phyloP scores from a whole-genome alignment of 2,797 vertebrate species.

The Sebastes glaucus region DNA sequence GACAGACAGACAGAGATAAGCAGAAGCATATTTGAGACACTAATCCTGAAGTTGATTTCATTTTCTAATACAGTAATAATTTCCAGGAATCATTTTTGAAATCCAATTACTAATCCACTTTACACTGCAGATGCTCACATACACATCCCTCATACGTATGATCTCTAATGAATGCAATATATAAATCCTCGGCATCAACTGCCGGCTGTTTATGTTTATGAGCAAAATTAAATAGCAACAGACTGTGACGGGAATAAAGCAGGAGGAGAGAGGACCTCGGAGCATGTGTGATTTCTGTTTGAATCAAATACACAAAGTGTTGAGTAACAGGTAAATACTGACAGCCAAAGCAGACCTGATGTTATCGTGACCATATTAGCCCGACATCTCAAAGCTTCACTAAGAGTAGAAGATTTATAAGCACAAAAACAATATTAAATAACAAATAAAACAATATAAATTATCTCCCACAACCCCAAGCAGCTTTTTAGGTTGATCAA shows the following conservation, averaged over 20 bases:
- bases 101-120: conserved; percentile 46
- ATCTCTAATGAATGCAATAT: conserved; percentile 27
- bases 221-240: conserved; percentile 32
- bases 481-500: not conserved
- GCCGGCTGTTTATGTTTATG: conserved; percentile 34
- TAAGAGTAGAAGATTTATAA: not conserved
- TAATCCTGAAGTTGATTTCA: conserved; percentile 6
- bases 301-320: not conserved
- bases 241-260: not conserved
- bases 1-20: not conserved
- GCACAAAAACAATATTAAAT: not conserved
- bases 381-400: too few species aligned
- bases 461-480: not conserved
- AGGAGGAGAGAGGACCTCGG: not conserved
- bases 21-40: not conserved
- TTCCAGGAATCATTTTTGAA: conserved; percentile 34
- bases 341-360: not conserved
- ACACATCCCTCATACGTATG: conserved; percentile 2
- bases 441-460: not conserved
- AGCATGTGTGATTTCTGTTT: not conserved
- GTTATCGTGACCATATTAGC: not conserved
- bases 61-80: conserved; percentile 21
- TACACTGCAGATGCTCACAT: conserved; percentile 31
- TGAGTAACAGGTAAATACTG: not conserved
- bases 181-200: conserved; percentile 30